A percentile compares a stretch with the other conserved stretches of the same genome.
Evolutionary conservation across 23 tunicate genomes (phyloP).

Genomic region (Styela clava): DNA sequence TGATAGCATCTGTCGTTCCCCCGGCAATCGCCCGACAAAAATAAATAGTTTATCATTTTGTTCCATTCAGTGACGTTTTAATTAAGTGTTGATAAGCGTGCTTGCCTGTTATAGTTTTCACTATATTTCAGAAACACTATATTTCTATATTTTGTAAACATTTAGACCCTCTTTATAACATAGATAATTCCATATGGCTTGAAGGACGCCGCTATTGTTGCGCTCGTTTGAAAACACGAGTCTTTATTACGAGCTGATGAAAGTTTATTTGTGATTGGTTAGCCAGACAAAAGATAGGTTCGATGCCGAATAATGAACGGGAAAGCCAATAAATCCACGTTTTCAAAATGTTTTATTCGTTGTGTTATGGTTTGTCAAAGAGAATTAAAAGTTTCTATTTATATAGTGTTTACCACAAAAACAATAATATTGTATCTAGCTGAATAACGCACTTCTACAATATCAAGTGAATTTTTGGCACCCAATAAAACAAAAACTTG

Average conservation of each 20-base stretch:
- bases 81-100: background rate
- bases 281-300: background rate
- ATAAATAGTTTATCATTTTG: background rate
- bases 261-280: background rate
- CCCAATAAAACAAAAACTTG: too few species aligned
- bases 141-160: background rate
- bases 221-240: too few species aligned
- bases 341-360: background rate
- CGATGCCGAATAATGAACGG: background rate
- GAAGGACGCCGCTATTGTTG: background rate
- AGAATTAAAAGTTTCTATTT: background rate
- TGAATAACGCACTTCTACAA: too few species aligned
- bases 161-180: too few species aligned
- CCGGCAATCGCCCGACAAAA: background rate
- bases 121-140: background rate
- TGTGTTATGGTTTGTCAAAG: background rate
- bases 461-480: too few species aligned
- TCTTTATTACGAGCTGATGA: background rate
- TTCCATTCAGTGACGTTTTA: background rate
- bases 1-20: too few species aligned
- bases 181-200: too few species aligned
- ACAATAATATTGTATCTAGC: too few species aligned
- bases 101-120: background rate
- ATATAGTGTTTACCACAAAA: too few species aligned
- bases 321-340: background rate